These are phyloP conservation scores for Podocnemis expansa DNA, from an alignment of 2,113 vertebrate species.

Conservation along the genomic window DNA sequence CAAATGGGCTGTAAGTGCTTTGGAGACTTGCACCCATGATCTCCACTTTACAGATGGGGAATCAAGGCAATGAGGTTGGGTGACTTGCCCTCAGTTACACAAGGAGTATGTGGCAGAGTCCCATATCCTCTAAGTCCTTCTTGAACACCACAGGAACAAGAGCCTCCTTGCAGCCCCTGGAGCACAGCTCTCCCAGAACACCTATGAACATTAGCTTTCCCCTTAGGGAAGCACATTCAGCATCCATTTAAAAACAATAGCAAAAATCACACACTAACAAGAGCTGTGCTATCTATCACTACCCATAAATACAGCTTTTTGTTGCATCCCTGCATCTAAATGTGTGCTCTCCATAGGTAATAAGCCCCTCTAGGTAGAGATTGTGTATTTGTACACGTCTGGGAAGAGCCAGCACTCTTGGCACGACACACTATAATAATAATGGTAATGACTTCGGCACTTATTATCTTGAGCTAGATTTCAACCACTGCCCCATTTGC, in stretches of 20 bases:
- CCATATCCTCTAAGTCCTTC: accelerated
- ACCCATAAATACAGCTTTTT: neutral
- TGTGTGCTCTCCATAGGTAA: neutral
- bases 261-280: neutral
- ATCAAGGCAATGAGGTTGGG: neutral
- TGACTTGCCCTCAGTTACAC: neutral
- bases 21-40: neutral
- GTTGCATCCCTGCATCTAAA: neutral
- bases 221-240: neutral
- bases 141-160: neutral
- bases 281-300: neutral
- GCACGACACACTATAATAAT: accelerated
- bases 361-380: neutral
- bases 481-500: neutral
- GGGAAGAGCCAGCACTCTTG: neutral
- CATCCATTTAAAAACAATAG: neutral
- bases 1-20: neutral
- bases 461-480: neutral
- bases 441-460: neutral
- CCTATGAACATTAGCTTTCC: accelerated
- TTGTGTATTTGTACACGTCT: neutral
- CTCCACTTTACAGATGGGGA: neutral
- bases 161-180: neutral
- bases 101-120: neutral
- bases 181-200: neutral